Evolutionary conservation across 2,797 vertebrate species (phyloP).

Genomic region (Pristis pectinata): DNA sequence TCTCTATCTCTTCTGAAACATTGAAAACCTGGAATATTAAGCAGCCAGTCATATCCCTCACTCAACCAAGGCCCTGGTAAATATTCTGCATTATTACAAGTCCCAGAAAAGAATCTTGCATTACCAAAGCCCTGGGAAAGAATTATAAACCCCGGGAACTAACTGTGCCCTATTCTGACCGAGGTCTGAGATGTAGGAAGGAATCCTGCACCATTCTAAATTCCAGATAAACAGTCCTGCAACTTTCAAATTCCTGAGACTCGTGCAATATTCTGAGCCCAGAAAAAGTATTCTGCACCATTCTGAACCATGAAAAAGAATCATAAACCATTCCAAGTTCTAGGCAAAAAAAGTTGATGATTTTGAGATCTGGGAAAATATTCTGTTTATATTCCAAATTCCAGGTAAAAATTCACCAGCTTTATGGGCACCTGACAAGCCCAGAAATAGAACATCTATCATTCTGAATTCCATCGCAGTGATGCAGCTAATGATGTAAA

Average conservation of each 20-base stretch:
- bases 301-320: background rate
- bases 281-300: background rate
- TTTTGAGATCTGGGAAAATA: no score
- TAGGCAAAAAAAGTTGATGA: no score
- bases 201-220: background rate
- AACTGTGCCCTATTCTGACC: background rate
- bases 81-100: no score
- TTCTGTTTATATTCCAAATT: no score
- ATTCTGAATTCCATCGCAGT: background rate
- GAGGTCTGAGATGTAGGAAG: background rate
- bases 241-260: background rate
- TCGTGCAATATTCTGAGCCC: background rate
- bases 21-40: no score
- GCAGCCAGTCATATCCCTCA: no score
- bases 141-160: background rate
- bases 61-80: no score
- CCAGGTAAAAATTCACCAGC: no score
- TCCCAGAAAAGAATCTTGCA: no score
- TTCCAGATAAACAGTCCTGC: background rate
- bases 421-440: no score
- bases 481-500: background rate
- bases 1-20: no score
- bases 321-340: no score
- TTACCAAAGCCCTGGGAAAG: background rate
- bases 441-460: background rate